These are phyloP conservation scores for Chromobotia macracanthus DNA, from an alignment of 2,797 vertebrate species.

Conservation along the genomic window DNA sequence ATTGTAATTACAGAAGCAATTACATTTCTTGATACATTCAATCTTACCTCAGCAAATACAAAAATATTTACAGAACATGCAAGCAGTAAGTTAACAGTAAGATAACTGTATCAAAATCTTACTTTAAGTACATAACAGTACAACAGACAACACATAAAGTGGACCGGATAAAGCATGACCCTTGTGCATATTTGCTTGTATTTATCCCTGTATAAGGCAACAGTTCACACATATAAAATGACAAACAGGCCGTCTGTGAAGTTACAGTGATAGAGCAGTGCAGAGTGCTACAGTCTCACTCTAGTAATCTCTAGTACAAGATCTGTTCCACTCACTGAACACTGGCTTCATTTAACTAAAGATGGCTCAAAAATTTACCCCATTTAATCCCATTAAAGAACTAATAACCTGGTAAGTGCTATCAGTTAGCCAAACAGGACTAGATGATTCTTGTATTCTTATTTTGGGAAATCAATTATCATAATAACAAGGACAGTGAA, in stretches of 20 bases:
- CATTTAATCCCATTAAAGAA: conserved; percentile 1
- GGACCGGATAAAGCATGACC: neutral
- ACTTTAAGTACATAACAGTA: too few species aligned
- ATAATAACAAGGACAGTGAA: too few species aligned
- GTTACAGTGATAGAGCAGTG: conserved; percentile 27
- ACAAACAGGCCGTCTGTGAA: neutral
- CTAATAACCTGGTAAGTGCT: neutral
- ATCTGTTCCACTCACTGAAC: conserved; percentile 18
- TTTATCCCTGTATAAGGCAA: neutral
- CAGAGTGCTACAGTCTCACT: conserved; percentile 10
- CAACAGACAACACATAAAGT: too few species aligned
- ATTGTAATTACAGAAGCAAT: too few species aligned
- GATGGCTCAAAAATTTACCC: conserved; percentile 8
- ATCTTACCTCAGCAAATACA: too few species aligned
- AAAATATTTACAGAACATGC: too few species aligned
- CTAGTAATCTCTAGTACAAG: conserved; percentile 8
- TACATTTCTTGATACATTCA: too few species aligned
- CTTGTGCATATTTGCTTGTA: neutral
- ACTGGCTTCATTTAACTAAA: conserved; percentile 24
- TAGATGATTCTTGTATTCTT: neutral
- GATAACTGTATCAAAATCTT: too few species aligned
- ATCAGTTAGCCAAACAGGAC: neutral
- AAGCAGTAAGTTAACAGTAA: too few species aligned
- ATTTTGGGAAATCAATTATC: neutral
- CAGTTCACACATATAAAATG: neutral